Evolutionary conservation across 2,888 invertebrate species (phyloP).

Genomic region (Penaeus monodon): DNA sequence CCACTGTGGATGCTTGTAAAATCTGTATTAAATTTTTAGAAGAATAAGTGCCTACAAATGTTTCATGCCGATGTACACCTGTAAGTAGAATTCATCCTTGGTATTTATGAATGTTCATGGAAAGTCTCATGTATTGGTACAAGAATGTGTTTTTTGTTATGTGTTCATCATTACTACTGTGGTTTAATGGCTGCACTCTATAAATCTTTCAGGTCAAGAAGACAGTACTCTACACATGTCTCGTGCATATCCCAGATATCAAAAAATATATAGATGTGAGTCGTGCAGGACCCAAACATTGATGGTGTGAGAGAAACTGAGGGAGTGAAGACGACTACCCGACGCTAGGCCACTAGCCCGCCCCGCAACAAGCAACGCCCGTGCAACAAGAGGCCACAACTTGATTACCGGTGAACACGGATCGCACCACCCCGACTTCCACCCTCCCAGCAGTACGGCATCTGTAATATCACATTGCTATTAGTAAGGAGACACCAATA

Average conservation of each 20-base stretch:
- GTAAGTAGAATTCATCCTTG: background rate
- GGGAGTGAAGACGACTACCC: conserved; percentile 61
- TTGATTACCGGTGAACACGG: conserved; percentile 64
- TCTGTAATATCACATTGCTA: conserved; percentile 45
- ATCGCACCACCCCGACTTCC: conserved; percentile 60
- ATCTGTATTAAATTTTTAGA: background rate
- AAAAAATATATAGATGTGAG: conserved; percentile 38
- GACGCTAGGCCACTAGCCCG: conserved; percentile 61
- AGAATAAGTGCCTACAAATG: background rate
- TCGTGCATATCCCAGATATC: conserved; percentile 49
- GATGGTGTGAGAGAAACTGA: conserved; percentile 47
- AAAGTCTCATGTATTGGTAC: background rate
- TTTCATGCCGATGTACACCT: background rate
- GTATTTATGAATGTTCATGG: too few relatives aligned
- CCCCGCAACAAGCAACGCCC: conserved; percentile 63
- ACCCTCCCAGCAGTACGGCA: conserved; percentile 64
- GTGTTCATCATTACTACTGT: conserved; percentile 24
- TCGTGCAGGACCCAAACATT: conserved; percentile 53
- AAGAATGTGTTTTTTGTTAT: background rate
- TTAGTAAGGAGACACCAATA: conserved; percentile 22
- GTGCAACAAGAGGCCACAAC: conserved; percentile 64
- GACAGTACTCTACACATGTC: conserved; percentile 37
- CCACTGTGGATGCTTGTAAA: background rate
- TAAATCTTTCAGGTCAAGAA: conserved; percentile 36
- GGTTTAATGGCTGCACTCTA: conserved; percentile 38